A percentile compares a stretch with the other conserved stretches of the same genome.
phyloP scores from a whole-genome alignment of 2,797 vertebrate species.

The Coluber constrictor region DNA sequence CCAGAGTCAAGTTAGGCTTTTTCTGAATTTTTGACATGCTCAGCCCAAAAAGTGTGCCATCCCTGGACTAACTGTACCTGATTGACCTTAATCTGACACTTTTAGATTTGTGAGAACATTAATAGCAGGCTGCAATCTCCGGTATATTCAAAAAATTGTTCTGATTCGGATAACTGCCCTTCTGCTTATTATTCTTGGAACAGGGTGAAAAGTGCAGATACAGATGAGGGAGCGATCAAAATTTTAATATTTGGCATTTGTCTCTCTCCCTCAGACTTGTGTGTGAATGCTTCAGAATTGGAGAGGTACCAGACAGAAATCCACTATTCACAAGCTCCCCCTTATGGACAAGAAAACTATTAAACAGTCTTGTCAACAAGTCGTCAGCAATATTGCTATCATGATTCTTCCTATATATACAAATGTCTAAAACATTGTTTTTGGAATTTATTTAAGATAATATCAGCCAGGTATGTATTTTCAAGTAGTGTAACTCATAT shows the following conservation, averaged over 20 bases:
- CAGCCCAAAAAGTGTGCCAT: neutral
- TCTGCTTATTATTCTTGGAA: fast-evolving
- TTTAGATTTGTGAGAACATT: neutral
- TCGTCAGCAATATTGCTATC: fast-evolving
- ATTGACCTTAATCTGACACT: neutral
- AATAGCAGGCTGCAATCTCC: neutral
- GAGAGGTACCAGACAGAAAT: slow-evolving; percentile 40
- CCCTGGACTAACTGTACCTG: neutral
- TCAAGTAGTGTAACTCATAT: neutral
- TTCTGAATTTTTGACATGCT: neutral
- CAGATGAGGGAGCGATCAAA: too few species aligned
- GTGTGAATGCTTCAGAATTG: slow-evolving; percentile 27
- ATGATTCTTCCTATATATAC: neutral
- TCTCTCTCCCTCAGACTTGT: neutral
- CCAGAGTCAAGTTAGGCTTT: neutral
- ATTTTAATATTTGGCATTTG: neutral
- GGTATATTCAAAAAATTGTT: slow-evolving; percentile 1
- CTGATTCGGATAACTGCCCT: neutral
- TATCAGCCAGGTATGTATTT: neutral
- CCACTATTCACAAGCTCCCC: slow-evolving; percentile 75
- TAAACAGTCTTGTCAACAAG: neutral
- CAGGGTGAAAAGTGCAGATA: neutral
- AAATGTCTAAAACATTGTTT: neutral
- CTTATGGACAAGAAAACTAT: slow-evolving; percentile 72
- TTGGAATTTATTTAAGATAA: neutral